Conservation (phyloP, 2,797 vertebrate species). For the Hemitrygon akajei region DNA sequence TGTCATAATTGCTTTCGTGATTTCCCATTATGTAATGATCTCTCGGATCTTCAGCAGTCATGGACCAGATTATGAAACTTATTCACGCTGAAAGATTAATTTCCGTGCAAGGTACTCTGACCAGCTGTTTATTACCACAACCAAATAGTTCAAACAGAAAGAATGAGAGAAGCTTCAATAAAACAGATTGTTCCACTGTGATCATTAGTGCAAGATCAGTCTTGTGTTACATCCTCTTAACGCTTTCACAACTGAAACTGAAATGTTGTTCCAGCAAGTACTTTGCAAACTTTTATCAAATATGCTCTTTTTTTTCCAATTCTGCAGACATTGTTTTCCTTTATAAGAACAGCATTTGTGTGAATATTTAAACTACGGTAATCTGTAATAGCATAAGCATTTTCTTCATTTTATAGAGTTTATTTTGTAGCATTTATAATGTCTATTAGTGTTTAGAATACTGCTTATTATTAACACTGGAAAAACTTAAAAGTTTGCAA, state of each 20-base stretch:
- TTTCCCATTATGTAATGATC: not conserved
- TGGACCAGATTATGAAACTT: not conserved
- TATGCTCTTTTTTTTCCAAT: not conserved
- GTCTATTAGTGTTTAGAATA: not conserved
- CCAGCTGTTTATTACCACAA: not conserved
- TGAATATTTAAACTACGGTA: not conserved
- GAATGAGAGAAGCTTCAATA: not conserved
- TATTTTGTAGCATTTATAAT: too few relatives aligned
- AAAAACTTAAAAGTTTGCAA: too few relatives aligned
- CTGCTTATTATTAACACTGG: not conserved
- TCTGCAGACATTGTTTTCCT: not conserved
- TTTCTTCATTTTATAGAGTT: not conserved
- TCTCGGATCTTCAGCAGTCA: not conserved
- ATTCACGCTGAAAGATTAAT: slow-evolving; percentile 25
- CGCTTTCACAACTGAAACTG: not conserved
- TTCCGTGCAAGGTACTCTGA: not conserved
- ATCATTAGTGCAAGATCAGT: not conserved
- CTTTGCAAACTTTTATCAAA: too few relatives aligned
- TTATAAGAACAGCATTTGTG: not conserved
- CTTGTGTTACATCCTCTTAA: not conserved
- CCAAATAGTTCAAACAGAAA: not conserved
- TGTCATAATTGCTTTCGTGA: not conserved
- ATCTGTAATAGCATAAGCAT: not conserved
- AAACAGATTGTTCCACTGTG: slow-evolving; percentile 14
- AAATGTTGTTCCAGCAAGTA: not conserved